These are phyloP conservation scores for Peromyscus aztecus DNA, from an alignment of 2,797 vertebrate genomes.

Conservation along the genomic window DNA sequence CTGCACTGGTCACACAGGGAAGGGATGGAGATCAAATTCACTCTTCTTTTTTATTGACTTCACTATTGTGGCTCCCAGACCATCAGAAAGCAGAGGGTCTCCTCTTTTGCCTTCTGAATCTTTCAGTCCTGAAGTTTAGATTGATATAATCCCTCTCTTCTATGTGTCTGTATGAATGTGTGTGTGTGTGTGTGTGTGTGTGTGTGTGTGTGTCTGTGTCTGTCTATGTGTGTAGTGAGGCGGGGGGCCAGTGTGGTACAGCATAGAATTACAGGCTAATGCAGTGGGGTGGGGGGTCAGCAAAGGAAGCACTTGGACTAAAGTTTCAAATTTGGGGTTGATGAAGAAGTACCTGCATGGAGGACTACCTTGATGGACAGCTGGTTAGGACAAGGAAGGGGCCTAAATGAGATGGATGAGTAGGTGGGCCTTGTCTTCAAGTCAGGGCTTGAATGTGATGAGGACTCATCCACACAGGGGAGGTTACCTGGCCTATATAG, in stretches of 20 bases:
- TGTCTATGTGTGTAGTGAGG: too few relatives aligned
- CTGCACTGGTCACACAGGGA: not conserved
- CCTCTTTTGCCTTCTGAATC: not conserved
- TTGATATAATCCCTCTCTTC: accelerated
- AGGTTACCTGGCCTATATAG: not conserved
- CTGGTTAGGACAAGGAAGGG: not conserved
- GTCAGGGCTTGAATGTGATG: not conserved
- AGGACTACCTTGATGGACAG: not conserved
- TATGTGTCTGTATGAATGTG: not conserved
- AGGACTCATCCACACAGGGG: not conserved
- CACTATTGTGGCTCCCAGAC: not conserved
- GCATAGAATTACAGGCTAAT: not conserved
- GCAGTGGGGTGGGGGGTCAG: not conserved
- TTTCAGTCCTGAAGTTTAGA: not conserved
- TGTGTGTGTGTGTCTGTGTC: not conserved
- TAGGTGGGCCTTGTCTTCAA: not conserved
- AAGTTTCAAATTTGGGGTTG: not conserved
- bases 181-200: not conserved
- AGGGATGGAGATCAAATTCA: too few relatives aligned
- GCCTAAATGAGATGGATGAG: not conserved
- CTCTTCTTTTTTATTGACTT: not conserved
- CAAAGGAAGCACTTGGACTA: not conserved
- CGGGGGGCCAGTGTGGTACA: not conserved
- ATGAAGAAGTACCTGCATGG: not conserved
- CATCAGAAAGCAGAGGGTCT: not conserved